Percentiles rank a stretch among this genome's conserved stretches.
Conservation (phyloP, 2,113 vertebrate genomes). For the Accipiter cooperii region DNA sequence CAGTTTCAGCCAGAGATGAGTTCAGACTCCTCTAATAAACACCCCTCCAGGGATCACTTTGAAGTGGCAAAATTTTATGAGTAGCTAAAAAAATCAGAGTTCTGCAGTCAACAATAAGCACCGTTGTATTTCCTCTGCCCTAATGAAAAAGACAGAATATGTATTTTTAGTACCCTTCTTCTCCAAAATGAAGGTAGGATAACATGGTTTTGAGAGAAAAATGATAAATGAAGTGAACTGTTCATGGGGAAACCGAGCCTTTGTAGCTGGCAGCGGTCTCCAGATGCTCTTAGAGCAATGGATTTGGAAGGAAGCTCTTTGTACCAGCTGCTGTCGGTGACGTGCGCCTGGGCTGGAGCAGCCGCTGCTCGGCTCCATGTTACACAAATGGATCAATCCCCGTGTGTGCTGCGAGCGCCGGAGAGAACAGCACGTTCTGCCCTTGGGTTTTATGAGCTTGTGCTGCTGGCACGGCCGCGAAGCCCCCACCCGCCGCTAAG, state of each 20-base stretch:
- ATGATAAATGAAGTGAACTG: rapidly evolving
- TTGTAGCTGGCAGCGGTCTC: not conserved
- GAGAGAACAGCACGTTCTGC: not conserved
- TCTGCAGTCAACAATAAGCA: not conserved
- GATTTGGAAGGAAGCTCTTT: not conserved
- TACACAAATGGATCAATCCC: not conserved
- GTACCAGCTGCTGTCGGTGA: not conserved
- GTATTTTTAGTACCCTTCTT: not conserved
- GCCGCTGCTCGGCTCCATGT: not conserved
- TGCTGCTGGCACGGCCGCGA: not conserved
- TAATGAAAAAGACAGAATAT: not conserved
- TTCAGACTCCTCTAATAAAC: slow-evolving; percentile 38
- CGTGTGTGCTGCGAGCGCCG: rapidly evolving
- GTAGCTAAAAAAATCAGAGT: not conserved
- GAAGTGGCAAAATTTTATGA: slow-evolving; percentile 39
- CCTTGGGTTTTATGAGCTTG: not conserved
- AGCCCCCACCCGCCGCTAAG: not conserved
- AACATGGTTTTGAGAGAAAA: not conserved
- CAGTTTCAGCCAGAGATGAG: slow-evolving; percentile 23
- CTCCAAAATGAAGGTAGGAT: not conserved
- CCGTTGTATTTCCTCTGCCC: not conserved
- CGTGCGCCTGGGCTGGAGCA: not conserved
- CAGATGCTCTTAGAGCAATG: not conserved
- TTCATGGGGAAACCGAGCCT: not conserved
- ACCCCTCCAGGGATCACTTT: slow-evolving; percentile 9